Percentiles rank a stretch among this genome's conserved stretches.
phyloP scores from a whole-genome alignment of 2,113 vertebrate species.

The Dendrocopos noguchii region DNA sequence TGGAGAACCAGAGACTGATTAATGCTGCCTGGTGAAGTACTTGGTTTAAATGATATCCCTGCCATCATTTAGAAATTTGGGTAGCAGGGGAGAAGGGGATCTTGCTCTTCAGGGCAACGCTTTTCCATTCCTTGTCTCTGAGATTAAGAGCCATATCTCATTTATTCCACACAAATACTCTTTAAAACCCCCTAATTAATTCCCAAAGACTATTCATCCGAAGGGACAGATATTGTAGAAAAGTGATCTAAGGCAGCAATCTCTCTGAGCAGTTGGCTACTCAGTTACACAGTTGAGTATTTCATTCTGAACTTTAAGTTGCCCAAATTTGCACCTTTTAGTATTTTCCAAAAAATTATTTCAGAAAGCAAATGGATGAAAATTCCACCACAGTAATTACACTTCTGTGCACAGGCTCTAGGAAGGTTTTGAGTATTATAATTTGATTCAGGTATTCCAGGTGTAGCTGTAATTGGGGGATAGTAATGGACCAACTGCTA shows the following conservation, averaged over 20 bases:
- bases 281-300: not conserved
- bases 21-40: not conserved
- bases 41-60: not conserved
- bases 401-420: not conserved
- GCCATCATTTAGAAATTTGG: not conserved
- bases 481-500: not conserved
- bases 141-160: not conserved
- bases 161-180: slow-evolving; percentile 2
- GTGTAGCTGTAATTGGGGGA: not conserved
- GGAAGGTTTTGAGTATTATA: not conserved
- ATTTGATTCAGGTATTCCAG: not conserved
- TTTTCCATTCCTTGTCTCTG: not conserved
- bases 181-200: not conserved
- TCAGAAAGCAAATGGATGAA: not conserved
- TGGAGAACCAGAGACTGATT: slow-evolving; percentile 21
- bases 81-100: not conserved
- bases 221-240: not conserved
- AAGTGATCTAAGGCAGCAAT: not conserved
- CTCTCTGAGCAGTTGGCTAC: not conserved
- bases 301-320: not conserved
- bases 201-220: not conserved
- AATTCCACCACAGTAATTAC: not conserved
- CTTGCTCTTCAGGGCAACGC: not conserved
- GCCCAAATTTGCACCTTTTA: not conserved
- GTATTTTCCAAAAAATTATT: not conserved